Evolutionary conservation across 2,797 vertebrate species (phyloP), one percentile per base, ranked within the genome.

Genomic region (Molossus molossus): DNA sequence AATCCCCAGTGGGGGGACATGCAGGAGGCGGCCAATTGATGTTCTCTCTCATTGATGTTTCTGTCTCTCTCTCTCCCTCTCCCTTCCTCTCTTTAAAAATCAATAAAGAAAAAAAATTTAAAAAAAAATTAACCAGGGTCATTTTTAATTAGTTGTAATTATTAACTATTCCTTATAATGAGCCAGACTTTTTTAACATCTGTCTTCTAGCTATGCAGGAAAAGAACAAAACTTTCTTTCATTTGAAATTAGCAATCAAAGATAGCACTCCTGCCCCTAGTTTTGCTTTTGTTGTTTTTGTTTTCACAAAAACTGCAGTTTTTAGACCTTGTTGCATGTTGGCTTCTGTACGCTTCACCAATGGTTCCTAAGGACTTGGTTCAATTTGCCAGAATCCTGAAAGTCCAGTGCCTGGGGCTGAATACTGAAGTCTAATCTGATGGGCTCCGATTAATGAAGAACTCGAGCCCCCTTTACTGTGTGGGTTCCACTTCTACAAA

Each of bases 111-210:
- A 33, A 33, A 33, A 94, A 67, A 91, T 70, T 90, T 87, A 79
- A 33, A 33, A 33, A 33, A 33, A 94, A 67, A 91, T 70, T 90
- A 90, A 79, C 17, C 33, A n/a, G 29, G 13, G 4, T 62, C 20
- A 62, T 80, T 84, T 92, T 95, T 90, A 87, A 73, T 94, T 76
- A 27, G 37, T 90, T 90, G 9, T 84, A 45, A 80, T 87, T 92
- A 69, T 95, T 94, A 84, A 25, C 33, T 90, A 0, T 65, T 83
- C 21, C 6, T 87, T 90, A 60, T 65, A 75, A 10, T 10, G 37
- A 67, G 21, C 21, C 84, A 73, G 50, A 18, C 62, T 77, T 85
- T 84, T 70, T 62, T 40, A 81, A 73, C 13, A 27, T 33, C 53
- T 84, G 23, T 73, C 53, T 73, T 84, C 45, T 73, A 94, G 67